phyloP scores from a whole-genome alignment of 2,797 vertebrate genomes.

The Pipistrellus pipistrellus region DNA sequence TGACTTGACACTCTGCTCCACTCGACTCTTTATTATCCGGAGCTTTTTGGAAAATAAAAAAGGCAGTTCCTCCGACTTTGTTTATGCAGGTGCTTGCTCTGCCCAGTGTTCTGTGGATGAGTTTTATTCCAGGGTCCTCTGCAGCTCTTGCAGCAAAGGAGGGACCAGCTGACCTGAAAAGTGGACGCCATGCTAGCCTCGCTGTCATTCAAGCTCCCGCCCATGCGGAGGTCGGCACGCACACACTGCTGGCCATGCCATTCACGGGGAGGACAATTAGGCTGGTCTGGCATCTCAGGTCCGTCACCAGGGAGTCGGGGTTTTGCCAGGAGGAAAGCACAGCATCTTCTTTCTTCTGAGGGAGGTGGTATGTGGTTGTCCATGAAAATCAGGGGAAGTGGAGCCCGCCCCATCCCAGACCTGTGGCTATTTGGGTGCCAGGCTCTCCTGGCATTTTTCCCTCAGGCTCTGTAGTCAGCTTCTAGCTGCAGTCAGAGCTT shows the following conservation, averaged over 20 bases:
- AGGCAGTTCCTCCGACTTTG: background rate
- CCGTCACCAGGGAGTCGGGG: background rate
- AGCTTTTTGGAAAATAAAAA: constrained; percentile 19
- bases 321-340: background rate
- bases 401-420: background rate
- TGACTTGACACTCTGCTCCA: background rate
- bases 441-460: background rate
- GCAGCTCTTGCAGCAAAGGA: background rate
- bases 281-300: background rate
- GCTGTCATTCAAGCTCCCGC: background rate
- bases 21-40: background rate
- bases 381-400: background rate
- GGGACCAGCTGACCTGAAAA: background rate
- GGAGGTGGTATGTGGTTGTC: background rate
- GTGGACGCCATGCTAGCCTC: background rate
- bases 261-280: background rate
- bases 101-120: background rate
- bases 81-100: background rate
- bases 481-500: background rate
- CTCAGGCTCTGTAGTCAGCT: background rate
- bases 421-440: background rate
- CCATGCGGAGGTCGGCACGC: background rate
- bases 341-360: background rate
- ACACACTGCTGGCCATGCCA: background rate
- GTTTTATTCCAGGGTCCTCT: background rate